Evolutionary conservation across 2,888 invertebrate genomes (phyloP).

Genomic region (Timema podura): DNA sequence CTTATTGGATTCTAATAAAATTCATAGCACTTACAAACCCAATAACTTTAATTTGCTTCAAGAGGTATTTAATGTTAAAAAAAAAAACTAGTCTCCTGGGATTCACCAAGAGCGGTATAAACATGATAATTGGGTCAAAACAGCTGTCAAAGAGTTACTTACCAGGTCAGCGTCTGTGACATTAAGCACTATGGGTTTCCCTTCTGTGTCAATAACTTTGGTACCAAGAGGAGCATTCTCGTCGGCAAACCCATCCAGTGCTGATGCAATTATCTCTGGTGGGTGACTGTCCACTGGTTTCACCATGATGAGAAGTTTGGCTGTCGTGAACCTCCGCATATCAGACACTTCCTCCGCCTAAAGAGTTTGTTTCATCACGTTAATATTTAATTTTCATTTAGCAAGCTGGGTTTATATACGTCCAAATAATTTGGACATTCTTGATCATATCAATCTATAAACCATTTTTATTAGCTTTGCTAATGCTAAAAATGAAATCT

Average conservation of each 20-base stretch:
- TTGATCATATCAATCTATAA: no score
- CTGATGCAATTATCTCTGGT: constrained; percentile 68
- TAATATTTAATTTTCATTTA: no score
- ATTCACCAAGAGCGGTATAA: no score
- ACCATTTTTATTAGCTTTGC: no score
- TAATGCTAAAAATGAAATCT: no score
- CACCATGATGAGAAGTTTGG: constrained; percentile 75
- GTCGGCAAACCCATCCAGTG: constrained; percentile 72
- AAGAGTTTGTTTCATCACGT: constrained; percentile 17
- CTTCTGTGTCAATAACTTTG: constrained; percentile 62
- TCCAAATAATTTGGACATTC: no score
- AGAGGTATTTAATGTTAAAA: no score
- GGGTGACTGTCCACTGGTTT: constrained; percentile 84
- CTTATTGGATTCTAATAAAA: no score
- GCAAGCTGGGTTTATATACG: no score
- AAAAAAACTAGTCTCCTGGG: no score
- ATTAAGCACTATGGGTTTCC: constrained; percentile 64
- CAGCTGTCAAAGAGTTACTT: constrained; percentile 41
- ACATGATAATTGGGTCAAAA: neutral
- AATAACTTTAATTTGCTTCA: no score
- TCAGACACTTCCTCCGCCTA: constrained; percentile 81
- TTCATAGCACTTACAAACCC: no score
- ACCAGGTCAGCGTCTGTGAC: constrained; percentile 86
- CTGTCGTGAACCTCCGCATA: constrained; percentile 73
- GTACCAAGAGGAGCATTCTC: constrained; percentile 86